Base-by-base conservation (phyloP, 2,888 invertebrate genomes). In the Lutraria lutraria region DNA sequence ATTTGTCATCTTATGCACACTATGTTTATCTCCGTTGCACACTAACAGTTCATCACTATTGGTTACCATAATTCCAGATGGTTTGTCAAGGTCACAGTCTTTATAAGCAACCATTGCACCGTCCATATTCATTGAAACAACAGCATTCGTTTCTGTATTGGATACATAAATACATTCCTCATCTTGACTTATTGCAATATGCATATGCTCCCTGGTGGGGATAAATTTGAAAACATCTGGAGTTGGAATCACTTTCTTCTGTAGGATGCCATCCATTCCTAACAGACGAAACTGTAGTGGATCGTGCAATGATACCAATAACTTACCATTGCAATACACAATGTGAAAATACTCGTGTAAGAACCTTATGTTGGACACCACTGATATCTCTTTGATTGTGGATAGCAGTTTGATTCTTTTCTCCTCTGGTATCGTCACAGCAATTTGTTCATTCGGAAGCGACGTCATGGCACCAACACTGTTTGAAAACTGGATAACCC, bases 401-500 rank as follows among this genome's bases (percentile, higher is more conserved):
- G 76, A 76, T 34, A 76, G 19, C 4, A 76, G 16, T 76, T 76
- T 76, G 29, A 76, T 76, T 34, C 76, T 76, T 34, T 76, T 76
- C 34, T 76, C 76, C 19, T 34, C 16, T 31, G 76, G 76, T 34
- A 76, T 76, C 16, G 76, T 76, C 25, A 76, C 76, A 34, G 76
- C 76, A 76, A 76, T 76, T 76, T 76, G 76, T 76, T 76, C 76
- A 76, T 31, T 76, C 31, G 76, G 76, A 34, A 76, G 76, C 1
- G 76, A 34, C 1, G 76, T 76, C 34, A 34, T 76, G 19, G 29
- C 76, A 76, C 76, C 76, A 34, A 76, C 34, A 31, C 15, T 19
- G 34, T 76, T 76, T 76, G 76, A 76, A 76, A 76, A 76, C 76
- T 76, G 76, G 19, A 76, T 76, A n/a, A 76, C 76, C 19, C 76